These are phyloP conservation scores for Melanocharis versteri DNA, from an alignment of 2,113 vertebrate species.

Conservation along the genomic window DNA sequence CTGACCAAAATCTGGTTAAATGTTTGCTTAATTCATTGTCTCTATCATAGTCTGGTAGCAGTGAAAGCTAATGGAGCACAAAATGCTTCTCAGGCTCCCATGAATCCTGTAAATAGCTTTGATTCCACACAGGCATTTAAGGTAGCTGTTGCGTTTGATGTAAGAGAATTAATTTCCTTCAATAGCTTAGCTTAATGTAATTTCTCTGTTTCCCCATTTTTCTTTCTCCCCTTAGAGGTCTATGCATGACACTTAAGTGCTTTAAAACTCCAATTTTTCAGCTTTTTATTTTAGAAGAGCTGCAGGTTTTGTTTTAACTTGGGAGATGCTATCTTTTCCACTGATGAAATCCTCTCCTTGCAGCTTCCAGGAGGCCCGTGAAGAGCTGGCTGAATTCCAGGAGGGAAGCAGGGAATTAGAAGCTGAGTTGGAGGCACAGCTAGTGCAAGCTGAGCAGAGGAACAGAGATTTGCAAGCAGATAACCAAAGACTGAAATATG, in stretches of 20 bases:
- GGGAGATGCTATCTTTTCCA: not conserved
- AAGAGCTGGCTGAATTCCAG: slow-evolving; percentile 97
- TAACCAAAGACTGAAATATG: slow-evolving; percentile 93
- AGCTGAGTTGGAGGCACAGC: slow-evolving; percentile 94
- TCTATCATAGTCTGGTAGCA: not conserved
- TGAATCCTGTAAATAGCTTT: not conserved
- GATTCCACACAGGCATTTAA: not conserved
- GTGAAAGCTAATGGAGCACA: not conserved
- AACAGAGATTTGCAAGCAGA: slow-evolving; percentile 92
- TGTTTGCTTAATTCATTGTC: not conserved
- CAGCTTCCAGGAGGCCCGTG: slow-evolving; percentile 93
- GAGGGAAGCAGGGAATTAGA: slow-evolving; percentile 96
- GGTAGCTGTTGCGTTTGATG: not conserved
- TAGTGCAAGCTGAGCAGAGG: slow-evolving; percentile 91
- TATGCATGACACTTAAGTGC: not conserved
- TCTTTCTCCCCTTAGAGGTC: not conserved
- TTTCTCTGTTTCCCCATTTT: not conserved
- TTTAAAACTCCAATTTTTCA: not conserved
- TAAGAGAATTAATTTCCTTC: not conserved
- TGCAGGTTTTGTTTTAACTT: not conserved
- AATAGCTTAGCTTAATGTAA: not conserved
- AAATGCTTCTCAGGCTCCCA: not conserved
- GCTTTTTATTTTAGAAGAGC: not conserved
- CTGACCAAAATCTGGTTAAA: not conserved
- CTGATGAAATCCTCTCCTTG: not conserved